phyloP scores from a whole-genome alignment of 2,113 vertebrate species.

The Crocuta crocuta region DNA sequence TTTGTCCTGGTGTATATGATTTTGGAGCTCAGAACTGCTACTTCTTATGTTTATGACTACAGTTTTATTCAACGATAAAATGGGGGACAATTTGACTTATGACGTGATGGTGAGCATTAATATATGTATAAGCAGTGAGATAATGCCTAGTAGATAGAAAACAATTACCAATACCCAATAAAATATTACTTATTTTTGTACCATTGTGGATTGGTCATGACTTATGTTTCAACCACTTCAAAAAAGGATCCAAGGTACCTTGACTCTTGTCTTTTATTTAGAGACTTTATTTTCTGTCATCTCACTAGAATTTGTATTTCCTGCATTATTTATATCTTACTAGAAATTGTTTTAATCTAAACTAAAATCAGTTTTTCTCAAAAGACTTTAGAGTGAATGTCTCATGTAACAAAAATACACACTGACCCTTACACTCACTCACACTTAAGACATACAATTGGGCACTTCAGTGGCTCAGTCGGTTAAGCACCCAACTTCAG shows the following conservation, averaged over 20 bases:
- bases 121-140: neutral
- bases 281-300: conserved; percentile 2
- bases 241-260: neutral
- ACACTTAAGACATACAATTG: neutral
- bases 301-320: neutral
- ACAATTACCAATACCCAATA: neutral
- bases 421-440: neutral
- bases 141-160: neutral
- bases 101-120: neutral
- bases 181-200: neutral
- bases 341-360: neutral
- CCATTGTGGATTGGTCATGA: neutral
- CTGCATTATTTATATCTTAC: neutral
- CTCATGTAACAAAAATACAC: neutral
- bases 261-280: neutral
- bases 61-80: neutral
- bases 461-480: too few relatives aligned
- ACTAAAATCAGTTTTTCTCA: neutral
- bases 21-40: neutral
- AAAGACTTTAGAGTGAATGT: neutral
- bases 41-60: neutral
- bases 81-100: neutral
- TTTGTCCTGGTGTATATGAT: neutral
- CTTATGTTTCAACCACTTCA: neutral
- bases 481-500: too few relatives aligned